These are phyloP conservation scores for Rafetus swinhoei DNA, from an alignment of 2,113 vertebrate genomes.

Conservation along the genomic window DNA sequence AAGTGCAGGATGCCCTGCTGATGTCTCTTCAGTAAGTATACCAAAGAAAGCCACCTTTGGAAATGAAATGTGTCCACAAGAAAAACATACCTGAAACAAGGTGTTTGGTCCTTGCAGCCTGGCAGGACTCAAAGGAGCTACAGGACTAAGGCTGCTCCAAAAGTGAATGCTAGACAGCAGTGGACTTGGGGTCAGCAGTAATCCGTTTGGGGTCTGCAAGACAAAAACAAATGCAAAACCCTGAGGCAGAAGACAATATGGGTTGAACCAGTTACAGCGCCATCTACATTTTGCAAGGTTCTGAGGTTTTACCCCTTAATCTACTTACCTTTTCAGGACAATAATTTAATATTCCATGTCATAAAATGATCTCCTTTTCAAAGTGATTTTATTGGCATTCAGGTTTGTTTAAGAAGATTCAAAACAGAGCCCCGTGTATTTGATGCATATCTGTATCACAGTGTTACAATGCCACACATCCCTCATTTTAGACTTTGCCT, in stretches of 20 bases:
- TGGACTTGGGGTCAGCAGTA: conserved; percentile 93
- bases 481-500: not conserved
- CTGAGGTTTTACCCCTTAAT: not conserved
- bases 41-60: not conserved
- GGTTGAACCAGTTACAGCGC: not conserved
- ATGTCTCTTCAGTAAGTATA: fast-evolving
- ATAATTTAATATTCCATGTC: not conserved
- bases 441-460: fast-evolving
- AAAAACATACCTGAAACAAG: conserved; percentile 90
- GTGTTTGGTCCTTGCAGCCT: conserved; percentile 93
- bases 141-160: conserved; percentile 96
- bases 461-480: fast-evolving
- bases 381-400: not conserved
- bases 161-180: conserved; percentile 95
- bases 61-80: not conserved
- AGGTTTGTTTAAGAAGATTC: not conserved
- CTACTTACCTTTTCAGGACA: not conserved
- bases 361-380: not conserved
- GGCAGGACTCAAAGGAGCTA: conserved; percentile 94
- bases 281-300: not conserved
- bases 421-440: not conserved
- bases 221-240: conserved; percentile 24
- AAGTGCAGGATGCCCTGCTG: not conserved
- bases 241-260: not conserved
- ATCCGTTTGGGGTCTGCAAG: conserved; percentile 89